Evolutionary conservation across 2,113 vertebrate genomes (phyloP).

Genomic region (zebrafish (Danio rerio)): DNA sequence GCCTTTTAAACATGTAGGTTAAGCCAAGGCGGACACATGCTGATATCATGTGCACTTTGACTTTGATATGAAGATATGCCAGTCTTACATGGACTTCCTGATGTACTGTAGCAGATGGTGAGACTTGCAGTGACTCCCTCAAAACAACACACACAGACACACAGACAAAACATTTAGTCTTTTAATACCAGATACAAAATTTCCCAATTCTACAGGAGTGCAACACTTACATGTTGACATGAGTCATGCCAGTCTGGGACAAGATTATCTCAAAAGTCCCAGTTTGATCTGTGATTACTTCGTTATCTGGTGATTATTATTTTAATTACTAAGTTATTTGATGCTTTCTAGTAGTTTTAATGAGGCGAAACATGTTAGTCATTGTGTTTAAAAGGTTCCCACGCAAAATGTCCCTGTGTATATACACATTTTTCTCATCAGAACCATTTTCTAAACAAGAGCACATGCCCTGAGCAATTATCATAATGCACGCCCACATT

Average conservation of each 20-base stretch:
- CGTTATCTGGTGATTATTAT: too few relatives aligned
- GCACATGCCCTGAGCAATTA: background rate
- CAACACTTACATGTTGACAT: background rate
- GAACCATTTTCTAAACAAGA: background rate
- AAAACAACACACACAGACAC: background rate
- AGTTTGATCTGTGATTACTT: background rate
- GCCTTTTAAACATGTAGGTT: background rate
- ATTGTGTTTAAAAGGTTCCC: background rate
- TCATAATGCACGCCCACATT: background rate
- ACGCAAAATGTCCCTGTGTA: background rate
- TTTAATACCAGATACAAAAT: constrained; percentile 13
- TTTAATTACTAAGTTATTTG: background rate
- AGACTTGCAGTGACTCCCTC: background rate
- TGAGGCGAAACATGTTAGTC: background rate
- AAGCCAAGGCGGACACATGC: constrained; percentile 15
- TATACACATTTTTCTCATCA: background rate
- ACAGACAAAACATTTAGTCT: background rate
- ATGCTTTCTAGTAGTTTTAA: background rate
- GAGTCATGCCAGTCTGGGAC: background rate
- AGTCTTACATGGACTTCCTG: constrained; percentile 15
- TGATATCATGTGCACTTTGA: background rate
- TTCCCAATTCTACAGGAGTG: background rate
- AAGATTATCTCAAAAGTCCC: background rate
- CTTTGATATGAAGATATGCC: background rate
- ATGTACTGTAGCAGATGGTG: background rate